A percentile compares a stretch with the other conserved stretches of the same genome.
These are phyloP conservation scores for Yoshiicerus persimilis DNA, from an alignment of 1,140 invertebrate species.

Conservation along the genomic window DNA sequence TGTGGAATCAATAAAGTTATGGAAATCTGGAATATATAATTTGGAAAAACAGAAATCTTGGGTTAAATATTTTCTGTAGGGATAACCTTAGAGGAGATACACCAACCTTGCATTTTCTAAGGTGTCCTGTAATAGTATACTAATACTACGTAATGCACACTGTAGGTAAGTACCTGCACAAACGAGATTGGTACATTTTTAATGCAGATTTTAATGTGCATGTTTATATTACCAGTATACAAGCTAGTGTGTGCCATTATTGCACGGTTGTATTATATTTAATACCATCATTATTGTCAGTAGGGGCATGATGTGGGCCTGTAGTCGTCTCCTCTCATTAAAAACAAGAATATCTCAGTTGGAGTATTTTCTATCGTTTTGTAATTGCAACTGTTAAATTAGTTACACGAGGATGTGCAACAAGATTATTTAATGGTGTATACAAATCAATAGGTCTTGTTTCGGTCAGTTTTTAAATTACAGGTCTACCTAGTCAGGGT, in stretches of 20 bases:
- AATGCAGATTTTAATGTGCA: neutral
- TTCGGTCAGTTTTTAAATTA: no score
- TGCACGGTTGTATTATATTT: no score
- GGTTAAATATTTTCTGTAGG: no score
- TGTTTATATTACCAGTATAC: no score
- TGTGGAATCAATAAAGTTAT: no score
- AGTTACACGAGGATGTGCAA: neutral
- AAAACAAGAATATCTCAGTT: neutral
- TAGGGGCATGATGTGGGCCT: neutral
- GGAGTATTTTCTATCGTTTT: neutral
- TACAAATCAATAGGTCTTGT: neutral
- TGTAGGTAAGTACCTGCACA: neutral
- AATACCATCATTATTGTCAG: neutral
- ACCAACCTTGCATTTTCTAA: no score
- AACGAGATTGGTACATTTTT: neutral
- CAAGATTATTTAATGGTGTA: neutral
- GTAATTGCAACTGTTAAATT: no score
- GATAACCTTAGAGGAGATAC: no score
- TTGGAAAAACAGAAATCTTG: no score
- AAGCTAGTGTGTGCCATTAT: no score
- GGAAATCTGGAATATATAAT: no score
- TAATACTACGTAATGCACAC: neutral
- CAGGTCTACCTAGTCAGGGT: no score
- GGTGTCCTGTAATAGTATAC: neutral
- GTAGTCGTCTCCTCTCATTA: neutral